These are phyloP conservation scores for Protobothrops mucrosquamatus DNA, from an alignment of 2,113 vertebrate species.

Conservation along the genomic window DNA sequence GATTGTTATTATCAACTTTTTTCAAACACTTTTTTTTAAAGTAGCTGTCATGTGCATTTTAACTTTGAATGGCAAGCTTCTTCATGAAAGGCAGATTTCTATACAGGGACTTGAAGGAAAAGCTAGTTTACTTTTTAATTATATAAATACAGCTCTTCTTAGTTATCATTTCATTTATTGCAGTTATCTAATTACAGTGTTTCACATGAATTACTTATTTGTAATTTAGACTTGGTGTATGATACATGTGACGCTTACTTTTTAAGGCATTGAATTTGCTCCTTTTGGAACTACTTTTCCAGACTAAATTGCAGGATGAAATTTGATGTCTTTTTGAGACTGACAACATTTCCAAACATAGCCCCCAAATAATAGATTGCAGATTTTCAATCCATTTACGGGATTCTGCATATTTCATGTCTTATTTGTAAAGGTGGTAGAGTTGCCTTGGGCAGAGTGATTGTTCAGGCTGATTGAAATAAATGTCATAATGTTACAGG, in stretches of 20 bases:
- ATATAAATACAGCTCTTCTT: not conserved
- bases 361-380: not conserved
- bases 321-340: not conserved
- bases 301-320: not conserved
- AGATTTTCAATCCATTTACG: not conserved
- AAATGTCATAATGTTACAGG: constrained; percentile 12
- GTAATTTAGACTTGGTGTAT: not conserved
- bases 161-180: not conserved
- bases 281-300: not conserved
- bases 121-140: not conserved
- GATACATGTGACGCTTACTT: not conserved
- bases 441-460: not conserved
- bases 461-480: not conserved
- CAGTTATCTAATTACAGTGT: not conserved
- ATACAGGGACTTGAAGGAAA: not conserved
- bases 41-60: not conserved
- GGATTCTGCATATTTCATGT: not conserved
- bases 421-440: not conserved
- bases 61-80: not conserved
- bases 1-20: not conserved
- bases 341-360: not conserved
- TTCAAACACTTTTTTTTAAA: not conserved
- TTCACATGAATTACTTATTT: not conserved
- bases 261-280: not conserved
- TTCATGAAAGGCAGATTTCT: not conserved